phyloP scores from a whole-genome alignment of 1,140 invertebrate genomes.

The Platyscapa corneri region DNA sequence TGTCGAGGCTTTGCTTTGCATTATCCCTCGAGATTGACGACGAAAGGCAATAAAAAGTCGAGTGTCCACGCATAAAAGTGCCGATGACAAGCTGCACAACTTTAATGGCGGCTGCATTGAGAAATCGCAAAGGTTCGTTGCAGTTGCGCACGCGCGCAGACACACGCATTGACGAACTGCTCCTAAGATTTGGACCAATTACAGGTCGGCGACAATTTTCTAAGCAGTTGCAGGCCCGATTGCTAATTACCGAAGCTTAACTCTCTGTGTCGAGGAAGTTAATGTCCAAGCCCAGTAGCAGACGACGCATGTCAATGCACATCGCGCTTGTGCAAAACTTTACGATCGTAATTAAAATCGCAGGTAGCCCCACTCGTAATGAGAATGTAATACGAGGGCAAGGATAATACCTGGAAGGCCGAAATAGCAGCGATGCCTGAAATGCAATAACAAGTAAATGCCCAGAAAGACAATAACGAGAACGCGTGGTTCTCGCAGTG shows the following conservation, averaged over 20 bases:
- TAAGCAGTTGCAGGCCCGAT: background rate
- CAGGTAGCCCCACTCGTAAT: background rate
- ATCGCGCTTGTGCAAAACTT: background rate
- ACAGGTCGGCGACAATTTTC: background rate
- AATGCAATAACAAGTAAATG: background rate
- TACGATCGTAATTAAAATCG: background rate
- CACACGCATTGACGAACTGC: no score
- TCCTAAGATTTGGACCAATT: background rate
- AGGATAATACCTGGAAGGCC: background rate
- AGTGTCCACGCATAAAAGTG: no score
- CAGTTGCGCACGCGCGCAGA: no score
- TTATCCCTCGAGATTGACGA: background rate
- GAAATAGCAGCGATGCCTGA: background rate
- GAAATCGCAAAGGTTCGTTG: no score
- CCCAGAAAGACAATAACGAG: background rate
- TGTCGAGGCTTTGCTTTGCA: background rate
- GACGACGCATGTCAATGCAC: background rate
- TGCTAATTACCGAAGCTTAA: background rate
- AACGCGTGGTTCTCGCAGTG: background rate
- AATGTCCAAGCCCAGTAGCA: background rate
- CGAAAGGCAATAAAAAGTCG: no score
- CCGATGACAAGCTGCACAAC: no score
- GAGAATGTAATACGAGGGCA: background rate
- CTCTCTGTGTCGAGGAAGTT: background rate
- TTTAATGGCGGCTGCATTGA: no score